Base-by-base conservation (phyloP, 2,113 vertebrate species). In the Xenopus laevis region DNA sequence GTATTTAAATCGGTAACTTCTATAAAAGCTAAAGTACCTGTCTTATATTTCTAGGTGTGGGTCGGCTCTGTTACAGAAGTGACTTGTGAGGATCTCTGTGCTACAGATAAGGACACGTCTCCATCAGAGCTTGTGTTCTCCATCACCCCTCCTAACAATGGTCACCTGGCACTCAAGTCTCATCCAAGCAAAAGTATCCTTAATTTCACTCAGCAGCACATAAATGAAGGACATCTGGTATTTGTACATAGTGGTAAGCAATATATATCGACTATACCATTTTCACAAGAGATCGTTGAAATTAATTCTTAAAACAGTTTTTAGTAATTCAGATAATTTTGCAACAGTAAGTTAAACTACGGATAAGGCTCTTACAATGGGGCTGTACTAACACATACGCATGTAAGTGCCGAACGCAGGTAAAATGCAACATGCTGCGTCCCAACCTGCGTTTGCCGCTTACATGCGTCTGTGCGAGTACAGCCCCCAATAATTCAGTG, bases 151-250 rank as follows among this genome's bases (percentile, higher is more conserved):
- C 93, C 95, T 58, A 96, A 89, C 84, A 96, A 93, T 11, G 93
- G 95, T 9, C 87, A 94, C 66, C 84, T 97, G 86, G 89, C 92
- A 77, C 80, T 96, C 71, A 96, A 94, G 81, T 90, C 82, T 18
- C 85, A 87, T 81, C 88, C 92, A 23, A 87, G 84, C 74, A 86
- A 59, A 70, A 86, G 79, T 0, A 88, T 95, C 78, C 87, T 94
- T 75, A 94, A 89, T 88, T 96, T 98, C 86, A 97, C 93, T 4
- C 94, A 97, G 84, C 80, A 85, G 52, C 88, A 95, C 79, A 89
- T 96, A 71, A 86, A 88, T 40, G 84, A 92, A 64, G 87, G 90
- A 0, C 92, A 92, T 64, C 86, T 98, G 27, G 82, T 96, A 21
- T 96, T 96, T 81, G 86, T 93, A 21, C 95, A 98, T 76, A 88